These are phyloP conservation scores for Phania funesta DNA, from an alignment of 2,888 invertebrate genomes.

Conservation along the genomic window DNA sequence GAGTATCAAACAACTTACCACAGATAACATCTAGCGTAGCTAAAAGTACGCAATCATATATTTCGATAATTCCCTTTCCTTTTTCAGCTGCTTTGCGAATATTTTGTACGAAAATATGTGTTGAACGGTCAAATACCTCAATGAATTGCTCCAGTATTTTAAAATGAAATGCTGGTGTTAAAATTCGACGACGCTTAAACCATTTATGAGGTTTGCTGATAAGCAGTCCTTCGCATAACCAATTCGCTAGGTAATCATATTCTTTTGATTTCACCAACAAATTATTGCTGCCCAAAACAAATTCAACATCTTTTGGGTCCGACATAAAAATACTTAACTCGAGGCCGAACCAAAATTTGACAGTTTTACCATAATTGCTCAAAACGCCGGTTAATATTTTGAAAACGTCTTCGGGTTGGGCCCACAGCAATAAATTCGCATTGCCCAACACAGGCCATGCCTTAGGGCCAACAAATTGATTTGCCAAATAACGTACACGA, in stretches of 20 bases:
- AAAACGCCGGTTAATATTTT: slow-evolving; percentile 77
- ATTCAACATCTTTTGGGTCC: slow-evolving; percentile 68
- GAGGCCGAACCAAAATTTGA: slow-evolving; percentile 68
- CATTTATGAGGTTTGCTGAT: slow-evolving; percentile 81
- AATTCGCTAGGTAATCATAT: slow-evolving; percentile 69
- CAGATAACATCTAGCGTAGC: slow-evolving; percentile 73
- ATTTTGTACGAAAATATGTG: slow-evolving; percentile 80
- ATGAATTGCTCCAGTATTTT: slow-evolving; percentile 87
- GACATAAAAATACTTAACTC: slow-evolving; percentile 70
- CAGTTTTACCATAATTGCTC: slow-evolving; percentile 71
- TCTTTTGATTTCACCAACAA: slow-evolving; percentile 69
- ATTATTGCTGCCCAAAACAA: slow-evolving; percentile 63
- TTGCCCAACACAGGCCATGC: slow-evolving; percentile 82
- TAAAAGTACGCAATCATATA: slow-evolving; percentile 82
- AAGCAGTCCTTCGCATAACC: slow-evolving; percentile 73
- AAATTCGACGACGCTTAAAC: slow-evolving; percentile 84
- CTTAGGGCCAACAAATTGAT: slow-evolving; percentile 75
- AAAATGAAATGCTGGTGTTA: slow-evolving; percentile 90
- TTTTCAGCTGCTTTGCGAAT: slow-evolving; percentile 81
- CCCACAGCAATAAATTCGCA: slow-evolving; percentile 80
- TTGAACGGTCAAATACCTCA: slow-evolving; percentile 85
- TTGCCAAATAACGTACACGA: slow-evolving; percentile 56
- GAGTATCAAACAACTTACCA: slow-evolving; percentile 79
- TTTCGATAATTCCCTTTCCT: slow-evolving; percentile 81
- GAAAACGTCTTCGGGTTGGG: slow-evolving; percentile 77